phyloP scores from a whole-genome alignment of 2,113 vertebrate species.

The Stercorarius parasiticus region DNA sequence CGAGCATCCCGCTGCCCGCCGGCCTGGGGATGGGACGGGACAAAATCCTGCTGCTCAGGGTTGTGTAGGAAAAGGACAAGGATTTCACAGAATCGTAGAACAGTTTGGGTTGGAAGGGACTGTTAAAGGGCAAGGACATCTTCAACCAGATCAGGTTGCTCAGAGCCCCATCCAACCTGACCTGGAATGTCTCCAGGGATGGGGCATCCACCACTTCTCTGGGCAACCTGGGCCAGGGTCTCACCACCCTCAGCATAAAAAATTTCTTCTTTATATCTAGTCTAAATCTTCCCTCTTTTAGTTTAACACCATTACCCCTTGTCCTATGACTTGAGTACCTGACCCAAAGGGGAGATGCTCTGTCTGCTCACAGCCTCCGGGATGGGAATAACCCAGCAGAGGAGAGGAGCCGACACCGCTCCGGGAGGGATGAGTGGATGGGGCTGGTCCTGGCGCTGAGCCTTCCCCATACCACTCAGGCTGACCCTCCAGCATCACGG shows the following conservation, averaged over 20 bases:
- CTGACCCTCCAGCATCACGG: fast-evolving
- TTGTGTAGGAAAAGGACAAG: not conserved
- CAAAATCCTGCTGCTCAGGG: not conserved
- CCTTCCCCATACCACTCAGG: fast-evolving
- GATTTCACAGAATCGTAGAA: not conserved
- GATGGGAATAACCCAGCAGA: not conserved
- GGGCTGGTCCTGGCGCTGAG: not conserved
- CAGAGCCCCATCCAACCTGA: not conserved
- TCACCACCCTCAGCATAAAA: not conserved
- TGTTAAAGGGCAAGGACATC: not conserved
- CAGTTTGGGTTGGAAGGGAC: not conserved
- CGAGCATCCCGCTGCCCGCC: fast-evolving
- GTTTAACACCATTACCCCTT: not conserved
- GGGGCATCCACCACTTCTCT: not conserved
- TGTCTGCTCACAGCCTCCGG: not conserved
- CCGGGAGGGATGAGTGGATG: not conserved
- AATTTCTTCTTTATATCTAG: not conserved
- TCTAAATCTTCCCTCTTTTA: not conserved
- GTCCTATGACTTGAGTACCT: not conserved
- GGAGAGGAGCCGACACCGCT: not conserved
- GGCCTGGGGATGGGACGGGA: not conserved
- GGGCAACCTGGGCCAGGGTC: not conserved
- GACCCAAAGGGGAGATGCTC: not conserved
- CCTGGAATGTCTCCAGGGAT: not conserved
- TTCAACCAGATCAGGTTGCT: not conserved